Percentiles rank a stretch among this genome's conserved stretches.
Evolutionary conservation across 2,888 invertebrate genomes (phyloP).

Genomic region (Xylota segnis): DNA sequence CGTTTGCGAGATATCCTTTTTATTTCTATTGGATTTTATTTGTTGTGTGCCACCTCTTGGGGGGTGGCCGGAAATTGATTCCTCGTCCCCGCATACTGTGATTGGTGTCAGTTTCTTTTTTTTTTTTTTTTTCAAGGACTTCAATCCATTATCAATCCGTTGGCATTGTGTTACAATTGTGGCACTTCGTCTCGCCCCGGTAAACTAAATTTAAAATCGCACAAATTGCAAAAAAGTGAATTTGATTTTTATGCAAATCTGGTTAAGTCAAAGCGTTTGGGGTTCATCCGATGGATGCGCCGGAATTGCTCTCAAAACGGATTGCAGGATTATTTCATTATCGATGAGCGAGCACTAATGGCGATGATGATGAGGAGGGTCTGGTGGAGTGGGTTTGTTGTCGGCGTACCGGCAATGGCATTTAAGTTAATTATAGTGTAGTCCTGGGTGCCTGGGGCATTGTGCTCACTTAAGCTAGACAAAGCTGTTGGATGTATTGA

Average conservation of each 20-base stretch:
- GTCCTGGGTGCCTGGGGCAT: too few species aligned
- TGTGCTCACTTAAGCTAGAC: too few species aligned
- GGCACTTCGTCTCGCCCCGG: too few species aligned
- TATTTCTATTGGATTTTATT: constrained; percentile 72
- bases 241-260: constrained; percentile 73
- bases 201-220: constrained; percentile 68
- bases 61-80: constrained; percentile 56
- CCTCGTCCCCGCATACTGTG: constrained; percentile 33
- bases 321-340: constrained; percentile 45
- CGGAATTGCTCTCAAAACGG: constrained; percentile 10
- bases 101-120: constrained; percentile 28
- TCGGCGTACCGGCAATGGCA: too few species aligned
- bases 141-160: constrained; percentile 63
- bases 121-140: constrained; percentile 13
- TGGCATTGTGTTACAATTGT: constrained; percentile 10
- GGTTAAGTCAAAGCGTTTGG: constrained; percentile 42
- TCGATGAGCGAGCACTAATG: constrained; percentile 3
- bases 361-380: constrained; percentile 3
- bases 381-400: neutral
- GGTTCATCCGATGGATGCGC: neutral
- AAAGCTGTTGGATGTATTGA: too few species aligned
- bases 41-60: constrained; percentile 17
- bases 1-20: constrained; percentile 63
- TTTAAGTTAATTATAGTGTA: too few species aligned
- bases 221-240: constrained; percentile 61